A percentile compares a stretch with the other conserved stretches of the same genome.
Conservation (phyloP, 2,888 invertebrate species). For the Drosophila nigricruria region DNA sequence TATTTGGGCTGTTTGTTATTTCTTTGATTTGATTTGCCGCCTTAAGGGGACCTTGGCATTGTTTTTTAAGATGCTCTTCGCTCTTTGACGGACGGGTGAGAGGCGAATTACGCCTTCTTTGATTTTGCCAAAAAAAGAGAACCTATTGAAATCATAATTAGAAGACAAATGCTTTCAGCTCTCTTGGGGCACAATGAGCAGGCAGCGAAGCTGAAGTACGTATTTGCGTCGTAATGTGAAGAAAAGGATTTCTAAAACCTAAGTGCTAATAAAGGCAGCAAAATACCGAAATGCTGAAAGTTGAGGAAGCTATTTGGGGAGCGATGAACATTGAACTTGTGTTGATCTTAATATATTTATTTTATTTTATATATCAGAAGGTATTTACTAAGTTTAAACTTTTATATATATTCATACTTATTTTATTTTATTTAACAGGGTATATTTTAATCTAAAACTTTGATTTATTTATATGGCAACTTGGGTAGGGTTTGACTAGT, state of each 20-base stretch:
- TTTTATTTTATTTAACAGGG: too few species aligned
- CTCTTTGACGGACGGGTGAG: constrained; percentile 70
- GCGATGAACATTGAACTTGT: neutral
- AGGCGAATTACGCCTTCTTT: constrained; percentile 83
- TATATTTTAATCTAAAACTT: too few species aligned
- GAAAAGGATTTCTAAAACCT: constrained; percentile 38
- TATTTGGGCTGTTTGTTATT: constrained; percentile 72
- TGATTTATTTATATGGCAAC: too few species aligned
- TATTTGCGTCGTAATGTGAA: constrained; percentile 43
- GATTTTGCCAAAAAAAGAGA: constrained; percentile 62
- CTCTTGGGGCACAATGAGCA: constrained; percentile 38
- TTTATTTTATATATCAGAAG: neutral
- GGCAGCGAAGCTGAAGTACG: constrained; percentile 51
- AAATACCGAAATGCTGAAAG: constrained; percentile 17
- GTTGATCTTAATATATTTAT: neutral
- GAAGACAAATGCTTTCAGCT: constrained; percentile 69
- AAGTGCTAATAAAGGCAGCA: constrained; percentile 54
- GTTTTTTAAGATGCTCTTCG: constrained; percentile 36
- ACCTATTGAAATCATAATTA: constrained; percentile 72
- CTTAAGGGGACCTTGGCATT: constrained; percentile 55
- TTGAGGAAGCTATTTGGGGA: constrained; percentile 32
- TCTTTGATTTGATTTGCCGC: constrained; percentile 81
- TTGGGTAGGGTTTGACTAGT: too few species aligned
- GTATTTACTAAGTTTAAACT: neutral
- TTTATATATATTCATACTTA: too few species aligned